Percentiles rank a stretch among this genome's conserved stretches.
Evolutionary conservation across 23 tunicate species (phyloP).

Genomic region (Styela plicata): DNA sequence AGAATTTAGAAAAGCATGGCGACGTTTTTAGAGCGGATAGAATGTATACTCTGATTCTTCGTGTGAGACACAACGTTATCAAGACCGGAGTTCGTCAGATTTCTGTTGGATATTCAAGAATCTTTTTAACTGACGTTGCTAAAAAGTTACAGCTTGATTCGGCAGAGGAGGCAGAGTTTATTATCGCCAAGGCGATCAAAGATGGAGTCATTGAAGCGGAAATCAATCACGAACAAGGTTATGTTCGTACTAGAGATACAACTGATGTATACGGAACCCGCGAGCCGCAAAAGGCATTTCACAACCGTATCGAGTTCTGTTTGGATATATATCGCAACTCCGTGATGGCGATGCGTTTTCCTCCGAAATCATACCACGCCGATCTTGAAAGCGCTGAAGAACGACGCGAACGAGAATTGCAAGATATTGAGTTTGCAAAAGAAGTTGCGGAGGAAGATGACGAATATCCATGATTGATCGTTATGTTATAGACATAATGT

Average conservation of each 20-base stretch:
- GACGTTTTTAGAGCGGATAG: constrained; percentile 62
- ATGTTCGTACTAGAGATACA: constrained; percentile 75
- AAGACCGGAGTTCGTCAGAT: constrained; percentile 94
- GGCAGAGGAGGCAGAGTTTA: constrained; percentile 96
- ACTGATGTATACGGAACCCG: constrained; percentile 76
- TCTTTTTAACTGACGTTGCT: constrained; percentile 72
- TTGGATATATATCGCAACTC: constrained; percentile 81
- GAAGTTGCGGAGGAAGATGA: constrained; percentile 98
- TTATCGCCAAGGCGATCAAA: constrained; percentile 92
- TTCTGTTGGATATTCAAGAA: constrained; percentile 74
- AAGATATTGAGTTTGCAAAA: constrained; percentile 94
- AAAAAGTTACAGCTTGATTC: constrained; percentile 77
- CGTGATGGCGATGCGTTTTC: constrained; percentile 98
- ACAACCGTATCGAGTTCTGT: constrained; percentile 82
- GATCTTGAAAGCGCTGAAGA: constrained; percentile 91
- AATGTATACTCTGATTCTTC: constrained; percentile 77
- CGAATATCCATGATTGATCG: constrained; percentile 57
- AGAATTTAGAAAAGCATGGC: constrained; percentile 53
- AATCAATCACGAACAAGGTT: constrained; percentile 82
- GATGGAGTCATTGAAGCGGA: constrained; percentile 98
- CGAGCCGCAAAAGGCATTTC: constrained; percentile 96
- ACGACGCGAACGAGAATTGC: constrained; percentile 83
- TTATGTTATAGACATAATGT: too few relatives aligned
- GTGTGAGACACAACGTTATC: constrained; percentile 95
- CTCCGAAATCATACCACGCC: constrained; percentile 91